Base-by-base conservation (phyloP, 2,888 invertebrate genomes). In the Trissolcus japonicus region DNA sequence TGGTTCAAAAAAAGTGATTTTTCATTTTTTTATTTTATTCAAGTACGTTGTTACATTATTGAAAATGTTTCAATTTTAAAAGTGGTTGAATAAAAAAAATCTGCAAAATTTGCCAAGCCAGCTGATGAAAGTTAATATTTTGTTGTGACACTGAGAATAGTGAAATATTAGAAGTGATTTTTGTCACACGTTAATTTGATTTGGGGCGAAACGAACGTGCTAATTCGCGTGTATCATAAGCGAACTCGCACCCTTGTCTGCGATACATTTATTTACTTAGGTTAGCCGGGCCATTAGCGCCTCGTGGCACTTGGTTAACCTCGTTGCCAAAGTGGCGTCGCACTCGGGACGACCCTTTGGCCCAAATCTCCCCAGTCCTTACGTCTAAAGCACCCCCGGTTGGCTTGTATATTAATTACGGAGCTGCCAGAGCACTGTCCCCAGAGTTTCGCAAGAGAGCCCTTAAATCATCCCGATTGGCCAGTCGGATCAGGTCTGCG, bases 321-420 rank as follows among this genome's bases (percentile, higher is more conserved):
- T 71, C 72, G 63, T 73, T 68, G 74, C 51, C 61, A 56, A 66
- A 73, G 73, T 71, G 78, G 35, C 54, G 41, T 67, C 63, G 57
- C 67, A 67, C 72, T 67, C 60, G 77, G 62, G 68, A 67, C 73
- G 55, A 68, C 68, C 71, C 71, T 68, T 73, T 61, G 63, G 54
- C 65, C 71, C 63, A 57, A 67, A 67, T 74, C 62, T 67, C 81
- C 79, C 76, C 55, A 61, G 53, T 48, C 16, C 51, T 65, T 72
- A 66, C 80, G 65, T 71, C 41, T 68, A 79, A 80, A 84, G 86
- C 83, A 82, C 83, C 83, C 86, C 83, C 86, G 69, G 77, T 84
- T 83, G 86, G 77, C 84, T 81, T 83, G 83, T 86, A 86, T 83
- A 85, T 86, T 86, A 86, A 86, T 85, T 86, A 86, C 82, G 80